Evolutionary conservation across 2,113 vertebrate species (phyloP).

Genomic region (Ursus arctos): DNA sequence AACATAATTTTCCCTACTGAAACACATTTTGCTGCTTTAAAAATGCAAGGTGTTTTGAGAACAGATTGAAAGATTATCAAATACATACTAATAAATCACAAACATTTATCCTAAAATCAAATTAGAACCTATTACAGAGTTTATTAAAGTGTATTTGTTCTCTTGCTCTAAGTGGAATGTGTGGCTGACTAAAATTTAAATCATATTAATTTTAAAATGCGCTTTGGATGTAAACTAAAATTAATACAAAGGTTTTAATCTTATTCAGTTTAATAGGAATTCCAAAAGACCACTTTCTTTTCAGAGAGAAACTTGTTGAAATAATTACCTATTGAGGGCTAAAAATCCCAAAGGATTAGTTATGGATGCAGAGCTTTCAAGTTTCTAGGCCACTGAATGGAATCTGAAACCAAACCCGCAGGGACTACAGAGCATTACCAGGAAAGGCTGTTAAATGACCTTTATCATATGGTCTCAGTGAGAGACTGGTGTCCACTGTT

Average conservation of each 20-base stretch:
- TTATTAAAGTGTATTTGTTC: slow-evolving; percentile 41
- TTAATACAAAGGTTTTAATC: slow-evolving; percentile 29
- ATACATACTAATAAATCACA: neutral
- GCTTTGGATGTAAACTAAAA: slow-evolving; percentile 37
- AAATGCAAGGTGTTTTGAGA: neutral
- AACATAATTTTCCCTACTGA: neutral
- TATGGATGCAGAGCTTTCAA: slow-evolving; percentile 60
- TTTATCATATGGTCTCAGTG: slow-evolving; percentile 52
- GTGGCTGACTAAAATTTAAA: slow-evolving; percentile 19
- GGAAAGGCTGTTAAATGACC: slow-evolving; percentile 60
- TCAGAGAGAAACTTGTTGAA: slow-evolving; percentile 77
- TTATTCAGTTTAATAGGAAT: slow-evolving; percentile 38
- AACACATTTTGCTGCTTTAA: neutral
- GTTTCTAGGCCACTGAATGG: slow-evolving; percentile 71
- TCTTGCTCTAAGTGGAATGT: neutral
- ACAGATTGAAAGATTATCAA: neutral
- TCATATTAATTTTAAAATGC: slow-evolving; percentile 5
- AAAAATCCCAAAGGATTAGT: slow-evolving; percentile 64
- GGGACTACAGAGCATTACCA: slow-evolving; percentile 52
- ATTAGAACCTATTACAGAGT: neutral
- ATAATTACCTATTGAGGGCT: slow-evolving; percentile 57
- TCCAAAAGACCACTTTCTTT: slow-evolving; percentile 64
- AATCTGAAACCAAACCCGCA: slow-evolving; percentile 60
- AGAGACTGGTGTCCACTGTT: slow-evolving; percentile 66
- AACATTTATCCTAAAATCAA: slow-evolving; percentile 15